Base-by-base conservation (phyloP, 1,140 invertebrate species). In the Cheumatopsyche charites region DNA sequence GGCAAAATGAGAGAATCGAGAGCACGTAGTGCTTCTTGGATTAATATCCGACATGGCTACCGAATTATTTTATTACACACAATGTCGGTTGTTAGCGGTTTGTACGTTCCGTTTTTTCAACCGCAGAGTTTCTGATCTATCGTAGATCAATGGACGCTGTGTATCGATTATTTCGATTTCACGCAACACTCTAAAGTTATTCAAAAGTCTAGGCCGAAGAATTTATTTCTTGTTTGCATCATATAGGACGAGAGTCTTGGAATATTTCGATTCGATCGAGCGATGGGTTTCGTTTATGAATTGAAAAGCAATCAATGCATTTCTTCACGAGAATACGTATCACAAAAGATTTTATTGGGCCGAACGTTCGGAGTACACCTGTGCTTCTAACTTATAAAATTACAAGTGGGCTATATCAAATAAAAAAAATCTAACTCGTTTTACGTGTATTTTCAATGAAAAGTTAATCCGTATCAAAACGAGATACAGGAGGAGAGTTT, bases 1-100 rank as follows among this genome's bases (percentile, higher is more conserved):
- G 7, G 15, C 47, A 1, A 17, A 17, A 36, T 36, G 29, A 45
- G 13, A n/a, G 11, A 17, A 52, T 58, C 4, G 55, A 25, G 55
- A 1, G 11, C 21, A 58, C 21, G 29, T 36, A 36, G 29, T 36
- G 9, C 9, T 36, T 36, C 19, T 23, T 21, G 55, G 11, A 58
- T 58, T 58, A 58, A 23, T 58, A 23, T 58, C 55, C 17, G 55
- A 25, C 11, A 58, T 47, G 43, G 63, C 63, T 66, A 66, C 63
- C 63, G 63, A 66, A 66, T 66, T 47, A 66, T 66, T 66, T 66
- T 66, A 66, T 66, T 45, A 47, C 63, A 58, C 15, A 47, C 23
- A 7, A 23, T 66, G 62, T 45, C 55, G 17, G 26, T 66, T 66
- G 43, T 66, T 66, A 66, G 63, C 42, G 63, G 63, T 66, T 66